Evolutionary conservation across 2,888 invertebrate species (phyloP), one percentile per base, ranked within the genome.

Genomic region (Andrena minutula): DNA sequence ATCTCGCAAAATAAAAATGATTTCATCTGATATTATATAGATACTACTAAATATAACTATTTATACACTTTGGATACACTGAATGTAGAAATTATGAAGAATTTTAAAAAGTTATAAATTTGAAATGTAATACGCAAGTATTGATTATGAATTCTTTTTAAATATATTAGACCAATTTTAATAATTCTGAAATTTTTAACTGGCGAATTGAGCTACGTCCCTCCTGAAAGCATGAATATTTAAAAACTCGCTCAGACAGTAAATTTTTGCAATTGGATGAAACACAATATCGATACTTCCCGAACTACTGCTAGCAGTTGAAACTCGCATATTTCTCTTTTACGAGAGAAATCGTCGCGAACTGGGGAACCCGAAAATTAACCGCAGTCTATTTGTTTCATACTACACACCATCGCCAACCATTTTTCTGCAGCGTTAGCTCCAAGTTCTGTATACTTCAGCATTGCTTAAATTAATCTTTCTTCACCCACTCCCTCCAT

Each of bases 191-290:
- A 16, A 0, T 2, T 49, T 10, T 26, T 10, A 41, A 35, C n/a
- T 30, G 2, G 1, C 8, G 35, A 35, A 61, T 58, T n/a, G 2
- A 35, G 51, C 23, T 23, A 51, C 10, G 60, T 32, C 32, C 12
- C 23, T 32, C 7, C 4, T 5, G 60, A 32, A 75, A 60, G 63
- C 35, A 56, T 70, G 70, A 75, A 75, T 70, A 75, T 75, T 70
- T 56, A 56, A 56, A 41, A 23, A 61, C 10, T 35, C 16, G 16
- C 28, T 16, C 2, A 5, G 5, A 51, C n/a, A 5, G 3, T 51
- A 26, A 61, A 51, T 32, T 68, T 68, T 58, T 26, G 16, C 10
- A 23, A 49, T 41, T 26, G 35, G 5, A 20, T 28, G 5, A 53
- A 63, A 53, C 23, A 3, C 7, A 65, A 65, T 16, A 56, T 41